These are phyloP conservation scores for Melieria crassipennis DNA, from an alignment of 2,888 invertebrate genomes.

Conservation along the genomic window DNA sequence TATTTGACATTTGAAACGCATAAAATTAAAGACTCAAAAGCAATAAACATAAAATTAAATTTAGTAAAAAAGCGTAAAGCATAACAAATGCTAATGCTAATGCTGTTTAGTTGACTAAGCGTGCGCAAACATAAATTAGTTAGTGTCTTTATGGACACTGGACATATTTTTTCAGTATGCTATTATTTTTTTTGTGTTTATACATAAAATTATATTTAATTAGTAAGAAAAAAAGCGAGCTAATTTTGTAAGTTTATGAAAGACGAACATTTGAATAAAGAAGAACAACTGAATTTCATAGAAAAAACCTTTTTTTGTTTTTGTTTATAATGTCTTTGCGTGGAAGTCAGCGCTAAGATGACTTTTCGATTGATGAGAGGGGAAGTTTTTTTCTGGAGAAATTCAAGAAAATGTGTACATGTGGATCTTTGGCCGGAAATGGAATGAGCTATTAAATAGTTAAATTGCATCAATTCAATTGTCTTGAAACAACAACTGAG, in stretches of 20 bases:
- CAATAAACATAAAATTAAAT: conserved; percentile 44
- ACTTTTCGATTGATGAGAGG: background rate
- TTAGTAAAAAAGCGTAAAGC: conserved; percentile 17
- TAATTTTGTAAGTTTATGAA: conserved; percentile 27
- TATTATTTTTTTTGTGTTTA: no score
- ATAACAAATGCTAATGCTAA: background rate
- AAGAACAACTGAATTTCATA: conserved; percentile 45
- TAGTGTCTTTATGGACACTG: no score
- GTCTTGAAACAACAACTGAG: background rate
- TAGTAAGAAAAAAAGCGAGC: no score
- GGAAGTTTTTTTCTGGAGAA: background rate
- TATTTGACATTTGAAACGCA: conserved; percentile 39
- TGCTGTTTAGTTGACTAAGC: no score
- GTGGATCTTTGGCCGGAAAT: background rate
- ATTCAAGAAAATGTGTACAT: background rate
- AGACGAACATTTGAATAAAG: conserved; percentile 54
- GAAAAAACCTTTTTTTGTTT: conserved; percentile 3
- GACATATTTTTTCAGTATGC: no score
- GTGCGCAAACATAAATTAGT: no score
- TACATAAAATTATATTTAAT: no score
- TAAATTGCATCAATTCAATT: background rate
- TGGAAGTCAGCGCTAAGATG: background rate
- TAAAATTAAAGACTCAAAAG: conserved; percentile 58
- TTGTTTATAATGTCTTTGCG: background rate
- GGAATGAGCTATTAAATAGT: background rate